These are phyloP conservation scores for Trachelus stipa DNA, from an alignment of 2,888 invertebrate species.

Conservation along the genomic window DNA sequence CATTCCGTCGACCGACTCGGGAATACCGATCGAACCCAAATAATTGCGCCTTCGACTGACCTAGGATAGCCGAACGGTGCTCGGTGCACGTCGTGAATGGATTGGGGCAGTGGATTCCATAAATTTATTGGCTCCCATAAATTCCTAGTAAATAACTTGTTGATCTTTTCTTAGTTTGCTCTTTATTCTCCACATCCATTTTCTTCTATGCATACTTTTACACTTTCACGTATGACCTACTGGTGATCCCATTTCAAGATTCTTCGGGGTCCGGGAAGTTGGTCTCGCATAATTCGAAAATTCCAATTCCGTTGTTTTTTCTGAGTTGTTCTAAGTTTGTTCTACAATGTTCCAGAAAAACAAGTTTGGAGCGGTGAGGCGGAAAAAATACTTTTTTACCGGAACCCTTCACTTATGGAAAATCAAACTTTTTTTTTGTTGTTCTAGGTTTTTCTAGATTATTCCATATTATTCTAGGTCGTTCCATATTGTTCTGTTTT, in stretches of 20 bases:
- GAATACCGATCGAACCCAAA: background rate
- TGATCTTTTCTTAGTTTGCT: background rate
- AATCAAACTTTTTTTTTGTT: too few relatives aligned
- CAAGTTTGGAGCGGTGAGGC: too few relatives aligned
- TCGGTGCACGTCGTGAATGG: background rate
- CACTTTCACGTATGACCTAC: background rate
- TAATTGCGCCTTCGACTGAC: background rate
- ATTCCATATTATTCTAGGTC: too few relatives aligned
- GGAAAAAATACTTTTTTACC: too few relatives aligned
- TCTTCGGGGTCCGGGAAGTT: background rate
- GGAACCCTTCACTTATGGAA: too few relatives aligned
- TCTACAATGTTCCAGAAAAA: too few relatives aligned
- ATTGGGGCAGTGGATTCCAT: background rate
- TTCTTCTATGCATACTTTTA: background rate
- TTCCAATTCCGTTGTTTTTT: too few relatives aligned
- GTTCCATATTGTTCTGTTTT: too few relatives aligned
- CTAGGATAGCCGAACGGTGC: background rate
- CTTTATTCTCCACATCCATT: too few relatives aligned
- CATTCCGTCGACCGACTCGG: background rate
- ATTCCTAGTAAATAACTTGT: background rate
- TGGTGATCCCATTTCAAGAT: background rate
- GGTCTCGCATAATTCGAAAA: too few relatives aligned
- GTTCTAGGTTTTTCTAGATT: too few relatives aligned
- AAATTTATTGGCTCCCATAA: background rate
- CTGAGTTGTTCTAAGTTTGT: too few relatives aligned